Conservation (phyloP, 2,888 invertebrate species). For the Eupelmus urozonus region DNA sequence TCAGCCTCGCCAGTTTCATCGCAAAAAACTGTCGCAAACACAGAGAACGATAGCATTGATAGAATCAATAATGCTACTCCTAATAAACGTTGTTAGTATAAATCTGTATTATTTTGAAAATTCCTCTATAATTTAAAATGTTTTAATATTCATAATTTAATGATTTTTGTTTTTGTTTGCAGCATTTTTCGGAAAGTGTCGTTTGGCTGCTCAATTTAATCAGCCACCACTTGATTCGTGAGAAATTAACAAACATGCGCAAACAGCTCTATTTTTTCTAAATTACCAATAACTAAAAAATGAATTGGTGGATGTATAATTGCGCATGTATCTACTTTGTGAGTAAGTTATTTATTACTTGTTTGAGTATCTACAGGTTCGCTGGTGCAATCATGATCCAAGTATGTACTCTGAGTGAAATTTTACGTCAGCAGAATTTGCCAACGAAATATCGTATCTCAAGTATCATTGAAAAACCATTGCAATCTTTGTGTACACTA, state of each 20-base stretch:
- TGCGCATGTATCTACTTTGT: slow-evolving; percentile 59
- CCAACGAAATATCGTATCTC: slow-evolving; percentile 42
- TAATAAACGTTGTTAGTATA: slow-evolving; percentile 69
- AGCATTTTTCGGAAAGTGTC: slow-evolving; percentile 75
- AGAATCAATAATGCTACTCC: slow-evolving; percentile 68
- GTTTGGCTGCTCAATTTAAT: slow-evolving; percentile 78
- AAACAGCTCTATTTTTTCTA: slow-evolving; percentile 13
- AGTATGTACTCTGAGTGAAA: slow-evolving; percentile 35
- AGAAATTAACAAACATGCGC: slow-evolving; percentile 50
- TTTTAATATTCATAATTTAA: neutral
- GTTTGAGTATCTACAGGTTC: slow-evolving; percentile 35
- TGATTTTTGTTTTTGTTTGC: slow-evolving; percentile 56
- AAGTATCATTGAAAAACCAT: slow-evolving; percentile 38
- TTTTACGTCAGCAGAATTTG: slow-evolving; percentile 44
- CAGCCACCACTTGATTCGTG: slow-evolving; percentile 69
- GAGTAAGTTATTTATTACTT: slow-evolving; percentile 42
- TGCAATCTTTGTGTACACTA: slow-evolving; percentile 46
- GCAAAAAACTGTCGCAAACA: slow-evolving; percentile 28
- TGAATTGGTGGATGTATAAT: slow-evolving; percentile 51
- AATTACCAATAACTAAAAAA: slow-evolving; percentile 33
- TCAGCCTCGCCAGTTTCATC: slow-evolving; percentile 44
- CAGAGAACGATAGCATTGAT: slow-evolving; percentile 63
- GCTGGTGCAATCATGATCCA: slow-evolving; percentile 12
- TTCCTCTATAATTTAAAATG: neutral
- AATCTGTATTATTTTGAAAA: neutral